Percentiles rank a stretch among this genome's conserved stretches.
Conservation (phyloP, 2,113 vertebrate species). For the Psilopsiagon aymara region DNA sequence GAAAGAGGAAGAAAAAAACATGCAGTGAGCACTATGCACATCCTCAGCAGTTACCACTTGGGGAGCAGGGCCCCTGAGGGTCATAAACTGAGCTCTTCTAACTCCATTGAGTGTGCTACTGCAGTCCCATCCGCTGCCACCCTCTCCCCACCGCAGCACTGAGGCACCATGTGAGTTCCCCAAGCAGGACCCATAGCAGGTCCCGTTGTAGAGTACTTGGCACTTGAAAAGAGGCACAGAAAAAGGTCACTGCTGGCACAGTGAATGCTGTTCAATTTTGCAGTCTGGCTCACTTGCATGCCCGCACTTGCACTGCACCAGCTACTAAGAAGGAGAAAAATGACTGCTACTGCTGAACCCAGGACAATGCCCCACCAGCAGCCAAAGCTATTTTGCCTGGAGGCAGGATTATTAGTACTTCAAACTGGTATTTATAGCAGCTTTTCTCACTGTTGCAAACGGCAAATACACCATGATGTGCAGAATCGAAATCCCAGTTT, state of each 20-base stretch:
- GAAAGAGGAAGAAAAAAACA: neutral
- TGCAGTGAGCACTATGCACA: neutral
- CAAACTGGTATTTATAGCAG: neutral
- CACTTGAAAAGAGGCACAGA: neutral
- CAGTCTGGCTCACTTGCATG: neutral
- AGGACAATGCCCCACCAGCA: neutral
- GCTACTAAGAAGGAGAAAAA: no score
- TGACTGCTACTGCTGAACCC: no score
- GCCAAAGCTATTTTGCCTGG: neutral
- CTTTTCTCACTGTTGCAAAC: neutral
- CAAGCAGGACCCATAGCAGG: neutral
- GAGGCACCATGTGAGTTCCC: neutral
- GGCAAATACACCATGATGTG: neutral
- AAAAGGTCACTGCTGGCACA: neutral
- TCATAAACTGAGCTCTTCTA: neutral
- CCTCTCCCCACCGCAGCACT: neutral
- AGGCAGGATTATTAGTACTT: neutral
- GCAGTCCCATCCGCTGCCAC: neutral
- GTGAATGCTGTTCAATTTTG: neutral
- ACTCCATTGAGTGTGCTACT: neutral
- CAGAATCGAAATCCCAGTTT: neutral
- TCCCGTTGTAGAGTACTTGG: fast-evolving
- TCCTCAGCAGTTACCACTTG: neutral
- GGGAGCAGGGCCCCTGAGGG: neutral
- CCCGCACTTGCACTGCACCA: no score